Evolutionary conservation across 2,113 vertebrate species (phyloP), one percentile per base, ranked within the genome.

Genomic region (Alethe diademata): DNA sequence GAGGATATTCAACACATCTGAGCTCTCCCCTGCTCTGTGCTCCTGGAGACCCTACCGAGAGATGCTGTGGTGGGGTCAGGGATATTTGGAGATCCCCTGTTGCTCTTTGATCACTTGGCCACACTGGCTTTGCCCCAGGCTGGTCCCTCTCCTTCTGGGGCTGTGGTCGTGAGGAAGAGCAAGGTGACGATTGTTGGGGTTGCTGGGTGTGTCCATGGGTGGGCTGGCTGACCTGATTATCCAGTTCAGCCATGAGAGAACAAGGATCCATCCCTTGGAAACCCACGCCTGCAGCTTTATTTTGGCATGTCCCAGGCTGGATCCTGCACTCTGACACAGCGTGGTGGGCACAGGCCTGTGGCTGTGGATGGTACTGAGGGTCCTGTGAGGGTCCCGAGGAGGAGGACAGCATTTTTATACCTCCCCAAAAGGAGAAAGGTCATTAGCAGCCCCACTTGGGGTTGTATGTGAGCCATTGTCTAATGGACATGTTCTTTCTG

Each of bases 1-100:
- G 56, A 64, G 20, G 6, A 2, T 35, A 26, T 47, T 73, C 14
- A 14, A 14, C 1, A 0, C 2, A 2, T 54, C 31, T 0, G 0
- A 60, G 43, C 47, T 71, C 35, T 75, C 64, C 31, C 11, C 38
- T 74, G 26, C 42, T 73, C 57, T 0, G 0, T 13, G 11, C 36
- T 66, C 8, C 64, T 3, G 2, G 8, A n/a, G 56, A 18, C 25
- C 12, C 15, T 20, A 4, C n/a, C 19, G 6, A 17, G 36, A 50
- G 22, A 35, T 22, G 8, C 6, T 60, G 1, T 29, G 43, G 15
- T 31, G 47, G 16, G 38, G 1, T 64, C 0, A 0, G 31, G 79
- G 33, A 26, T 8, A 4, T 45, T 70, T 15, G 22, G 45, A 75
- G 42, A 9, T 40, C 7, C 14, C 3, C 4, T 1, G 1, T 43